Conservation (phyloP, 2,888 invertebrate genomes). For the Lasiommata megera region DNA sequence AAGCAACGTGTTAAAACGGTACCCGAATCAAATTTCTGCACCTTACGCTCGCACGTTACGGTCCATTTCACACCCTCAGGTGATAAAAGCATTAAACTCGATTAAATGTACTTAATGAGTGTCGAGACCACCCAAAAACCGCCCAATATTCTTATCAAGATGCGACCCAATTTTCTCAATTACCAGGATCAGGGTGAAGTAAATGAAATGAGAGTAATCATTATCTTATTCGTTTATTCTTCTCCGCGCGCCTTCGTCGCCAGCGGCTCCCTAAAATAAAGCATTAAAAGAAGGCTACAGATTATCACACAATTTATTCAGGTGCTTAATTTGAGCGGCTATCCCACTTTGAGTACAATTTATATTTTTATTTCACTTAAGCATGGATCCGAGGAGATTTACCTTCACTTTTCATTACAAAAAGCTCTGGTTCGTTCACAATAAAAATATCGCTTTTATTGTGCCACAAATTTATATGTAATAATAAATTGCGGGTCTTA, state of each 20-base stretch:
- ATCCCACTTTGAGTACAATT: conserved; percentile 73
- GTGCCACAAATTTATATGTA: conserved; percentile 8
- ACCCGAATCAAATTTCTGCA: conserved; percentile 15
- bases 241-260: conserved; percentile 54
- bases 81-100: conserved; percentile 75
- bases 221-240: conserved; percentile 75
- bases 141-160: conserved; percentile 68
- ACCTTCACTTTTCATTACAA: conserved; percentile 63
- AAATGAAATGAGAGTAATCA: conserved; percentile 79
- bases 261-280: conserved; percentile 61
- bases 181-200: conserved; percentile 76
- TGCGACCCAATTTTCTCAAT: conserved; percentile 77
- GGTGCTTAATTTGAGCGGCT: conserved; percentile 79
- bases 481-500: conserved; percentile 11
- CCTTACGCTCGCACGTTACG: conserved; percentile 40
- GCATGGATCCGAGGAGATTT: conserved; percentile 63
- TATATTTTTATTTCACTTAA: conserved; percentile 79
- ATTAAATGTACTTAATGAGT: conserved; percentile 69
- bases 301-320: conserved; percentile 81
- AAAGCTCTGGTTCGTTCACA: conserved; percentile 42
- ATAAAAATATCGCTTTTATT: conserved; percentile 34
- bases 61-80: conserved; percentile 70
- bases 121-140: conserved; percentile 51
- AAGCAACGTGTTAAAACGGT: not conserved
- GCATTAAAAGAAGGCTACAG: conserved; percentile 76